These are phyloP conservation scores for Cephus runcator DNA, from an alignment of 2,888 invertebrate species.

Conservation along the genomic window DNA sequence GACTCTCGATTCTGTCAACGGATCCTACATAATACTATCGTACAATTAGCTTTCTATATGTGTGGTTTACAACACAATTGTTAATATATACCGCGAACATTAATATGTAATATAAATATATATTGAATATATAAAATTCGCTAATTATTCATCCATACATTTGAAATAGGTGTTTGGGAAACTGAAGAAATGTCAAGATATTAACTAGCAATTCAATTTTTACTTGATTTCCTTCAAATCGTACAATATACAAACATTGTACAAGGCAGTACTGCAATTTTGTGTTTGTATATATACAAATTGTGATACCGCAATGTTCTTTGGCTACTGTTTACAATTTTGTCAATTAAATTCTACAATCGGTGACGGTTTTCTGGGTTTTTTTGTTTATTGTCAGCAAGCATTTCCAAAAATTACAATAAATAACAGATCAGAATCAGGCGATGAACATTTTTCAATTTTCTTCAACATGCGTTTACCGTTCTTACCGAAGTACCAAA, in stretches of 20 bases:
- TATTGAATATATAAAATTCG: background rate
- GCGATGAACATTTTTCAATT: too few species aligned
- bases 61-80: background rate
- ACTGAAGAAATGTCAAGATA: background rate
- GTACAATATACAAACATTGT: background rate
- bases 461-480: background rate
- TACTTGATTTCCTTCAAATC: background rate
- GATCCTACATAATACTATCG: background rate
- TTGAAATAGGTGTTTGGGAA: background rate
- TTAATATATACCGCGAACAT: background rate
- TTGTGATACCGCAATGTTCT: background rate
- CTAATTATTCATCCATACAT: background rate
- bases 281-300: background rate
- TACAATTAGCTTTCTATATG: background rate
- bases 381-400: background rate
- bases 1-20: background rate
- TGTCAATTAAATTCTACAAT: too few species aligned
- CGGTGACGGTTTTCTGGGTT: too few species aligned
- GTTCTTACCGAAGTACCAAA: background rate
- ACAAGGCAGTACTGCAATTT: background rate
- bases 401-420: background rate
- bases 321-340: background rate
- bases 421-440: background rate
- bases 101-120: background rate
- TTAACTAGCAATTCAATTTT: background rate